Evolutionary conservation across 2,797 vertebrate species (phyloP).

Genomic region (Gorsachius magnificus): DNA sequence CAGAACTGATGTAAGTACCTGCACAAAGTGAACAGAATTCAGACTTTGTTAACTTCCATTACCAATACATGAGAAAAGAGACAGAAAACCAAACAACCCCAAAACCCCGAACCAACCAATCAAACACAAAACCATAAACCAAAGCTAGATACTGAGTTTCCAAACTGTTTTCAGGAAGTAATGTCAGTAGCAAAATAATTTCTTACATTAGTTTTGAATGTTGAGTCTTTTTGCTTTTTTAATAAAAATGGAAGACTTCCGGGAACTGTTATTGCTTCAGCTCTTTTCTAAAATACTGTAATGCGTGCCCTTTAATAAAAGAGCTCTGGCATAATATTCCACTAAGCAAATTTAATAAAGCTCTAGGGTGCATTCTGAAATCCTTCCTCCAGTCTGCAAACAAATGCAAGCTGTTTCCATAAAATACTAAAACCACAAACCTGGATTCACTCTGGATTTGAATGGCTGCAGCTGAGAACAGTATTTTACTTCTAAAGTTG

Average conservation of each 20-base stretch:
- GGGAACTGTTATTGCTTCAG: not conserved
- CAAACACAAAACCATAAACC: not conserved
- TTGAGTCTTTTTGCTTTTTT: not conserved
- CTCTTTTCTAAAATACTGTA: not conserved
- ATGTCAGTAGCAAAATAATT: not conserved
- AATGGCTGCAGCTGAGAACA: not conserved
- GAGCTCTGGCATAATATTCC: slow-evolving; percentile 5
- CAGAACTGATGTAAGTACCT: not conserved
- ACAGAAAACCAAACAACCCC: not conserved
- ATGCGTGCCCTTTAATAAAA: slow-evolving; percentile 23
- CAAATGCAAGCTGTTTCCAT: not conserved
- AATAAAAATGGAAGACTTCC: not conserved
- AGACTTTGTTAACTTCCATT: not conserved
- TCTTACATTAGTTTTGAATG: not conserved
- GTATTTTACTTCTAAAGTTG: not conserved
- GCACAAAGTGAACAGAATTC: not conserved
- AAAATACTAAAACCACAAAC: not conserved
- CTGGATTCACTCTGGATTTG: not conserved
- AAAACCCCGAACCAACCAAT: rapidly evolving
- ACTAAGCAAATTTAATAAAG: slow-evolving; percentile 54
- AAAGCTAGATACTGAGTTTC: not conserved
- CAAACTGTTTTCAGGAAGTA: not conserved
- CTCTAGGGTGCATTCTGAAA: not conserved
- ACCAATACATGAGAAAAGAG: not conserved
- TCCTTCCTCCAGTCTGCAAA: not conserved